Conservation (phyloP, 2,888 invertebrate species). For the Rotaria socialis region DNA sequence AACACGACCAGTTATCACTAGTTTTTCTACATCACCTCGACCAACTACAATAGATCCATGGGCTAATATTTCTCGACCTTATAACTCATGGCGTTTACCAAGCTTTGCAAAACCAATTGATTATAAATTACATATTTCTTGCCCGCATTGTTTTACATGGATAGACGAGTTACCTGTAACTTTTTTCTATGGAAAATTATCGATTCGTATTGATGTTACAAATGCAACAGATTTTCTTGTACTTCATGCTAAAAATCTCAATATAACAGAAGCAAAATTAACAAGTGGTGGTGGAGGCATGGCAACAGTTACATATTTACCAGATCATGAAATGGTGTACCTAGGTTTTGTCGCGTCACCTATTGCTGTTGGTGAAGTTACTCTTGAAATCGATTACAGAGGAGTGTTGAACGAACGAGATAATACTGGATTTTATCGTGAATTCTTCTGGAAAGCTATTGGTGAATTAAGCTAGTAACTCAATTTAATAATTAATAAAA, state of each 20-base stretch:
- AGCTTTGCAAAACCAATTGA: background rate
- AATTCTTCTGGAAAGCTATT: background rate
- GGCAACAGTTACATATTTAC: background rate
- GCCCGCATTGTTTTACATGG: slow-evolving; percentile 24
- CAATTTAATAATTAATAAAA: no score
- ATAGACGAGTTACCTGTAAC: background rate
- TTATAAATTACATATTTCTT: background rate
- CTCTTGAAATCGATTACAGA: slow-evolving; percentile 32
- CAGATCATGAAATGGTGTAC: background rate
- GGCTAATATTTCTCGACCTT: background rate
- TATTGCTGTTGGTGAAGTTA: background rate
- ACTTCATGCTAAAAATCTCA: slow-evolving; percentile 2
- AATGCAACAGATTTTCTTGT: background rate
- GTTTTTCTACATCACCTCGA: background rate
- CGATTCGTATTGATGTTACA: slow-evolving; percentile 32
- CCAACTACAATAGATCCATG: slow-evolving; percentile 19
- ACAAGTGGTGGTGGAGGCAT: background rate
- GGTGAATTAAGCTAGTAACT: background rate
- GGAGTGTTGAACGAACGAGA: background rate
- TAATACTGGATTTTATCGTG: slow-evolving; percentile 21
- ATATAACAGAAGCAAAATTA: background rate
- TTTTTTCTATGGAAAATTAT: background rate
- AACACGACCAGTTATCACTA: background rate
- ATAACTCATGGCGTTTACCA: background rate
- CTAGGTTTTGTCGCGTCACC: background rate